A percentile compares a stretch with the other conserved stretches of the same genome.
phyloP scores from a whole-genome alignment of 1,140 invertebrate species.

The Trinorchestia longiramus region DNA sequence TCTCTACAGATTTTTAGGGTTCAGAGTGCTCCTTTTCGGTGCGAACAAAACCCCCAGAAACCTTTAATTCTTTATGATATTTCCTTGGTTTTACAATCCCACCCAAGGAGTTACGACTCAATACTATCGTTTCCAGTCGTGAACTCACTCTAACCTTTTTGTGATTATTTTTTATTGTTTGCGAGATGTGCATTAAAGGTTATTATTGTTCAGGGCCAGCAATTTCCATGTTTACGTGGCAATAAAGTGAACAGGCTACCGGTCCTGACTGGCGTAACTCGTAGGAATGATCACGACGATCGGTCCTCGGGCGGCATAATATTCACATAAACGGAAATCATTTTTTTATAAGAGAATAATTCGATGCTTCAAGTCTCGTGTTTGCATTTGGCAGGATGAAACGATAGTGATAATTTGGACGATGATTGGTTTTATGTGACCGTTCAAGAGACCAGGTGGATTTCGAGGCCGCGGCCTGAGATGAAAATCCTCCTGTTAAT shows the following conservation, averaged over 20 bases:
- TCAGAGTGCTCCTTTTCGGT: too few relatives aligned
- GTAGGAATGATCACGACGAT: not conserved
- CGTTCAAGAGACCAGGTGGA: not conserved
- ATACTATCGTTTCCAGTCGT: too few relatives aligned
- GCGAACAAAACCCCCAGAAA: too few relatives aligned
- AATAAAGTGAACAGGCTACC: not conserved
- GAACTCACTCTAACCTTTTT: not conserved
- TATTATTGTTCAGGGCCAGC: not conserved
- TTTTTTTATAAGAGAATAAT: constrained; percentile 1
- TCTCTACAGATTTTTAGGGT: too few relatives aligned
- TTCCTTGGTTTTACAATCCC: not conserved
- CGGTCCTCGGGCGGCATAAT: not conserved
- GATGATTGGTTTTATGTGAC: not conserved
- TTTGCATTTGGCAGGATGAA: not conserved
- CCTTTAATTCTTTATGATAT: too few relatives aligned
- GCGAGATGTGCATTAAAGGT: not conserved
- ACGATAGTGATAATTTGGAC: not conserved
- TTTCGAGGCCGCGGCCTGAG: not conserved
- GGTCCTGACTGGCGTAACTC: not conserved
- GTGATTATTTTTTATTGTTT: not conserved
- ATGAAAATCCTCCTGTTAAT: not conserved
- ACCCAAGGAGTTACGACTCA: not conserved
- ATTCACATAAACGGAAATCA: not conserved
- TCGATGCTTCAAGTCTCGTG: not conserved
- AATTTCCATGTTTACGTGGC: not conserved